Base-by-base conservation (phyloP, 2,113 vertebrate genomes). In the Crotalus tigris region DNA sequence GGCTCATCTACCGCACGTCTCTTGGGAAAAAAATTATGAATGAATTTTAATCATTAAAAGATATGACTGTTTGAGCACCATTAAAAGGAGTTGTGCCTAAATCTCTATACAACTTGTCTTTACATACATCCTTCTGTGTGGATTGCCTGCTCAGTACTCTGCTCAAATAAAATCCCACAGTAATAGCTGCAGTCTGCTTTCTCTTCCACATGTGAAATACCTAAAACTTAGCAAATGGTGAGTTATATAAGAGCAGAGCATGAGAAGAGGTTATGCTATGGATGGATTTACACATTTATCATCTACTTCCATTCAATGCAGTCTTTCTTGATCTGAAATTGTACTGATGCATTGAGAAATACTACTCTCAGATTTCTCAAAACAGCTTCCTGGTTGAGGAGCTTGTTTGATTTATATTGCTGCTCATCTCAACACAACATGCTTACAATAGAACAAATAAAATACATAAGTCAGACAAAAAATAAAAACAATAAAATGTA, bases 11-110 rank as follows among this genome's bases (percentile, higher is more conserved):
- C 55, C 0, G 81, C 92, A 1, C 86, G 26, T 7, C 94, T 96
- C 96, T 97, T 93, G 58, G 96, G 96, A 96, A 95, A 0, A 91
- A 9, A 91, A 86, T 0, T 88, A 21, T 54, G 69, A 57, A 3
- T 26, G 0, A 26, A 0, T 87, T 93, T 94, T 75, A 94, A 6
- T 49, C 29, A 53, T 21, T 0, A 75, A 57, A 19, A 33, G 21
- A 1, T 29, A 10, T 49, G 46, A 86, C 19, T 86, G 7, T 53
- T 54, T 86, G 55, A 64, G 12, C 13, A 87, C 39, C 19, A 33
- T 21, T 9, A 29, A 54, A 61, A 24, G 7, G 7, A 23, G 33
- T 17, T 87, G 46, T 33, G 11, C 29, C 33, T 19, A 23, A 49
- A 81, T 17, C 5, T 81, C 64, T 8, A 8, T 23, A 6, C 10